A percentile compares a stretch with the other conserved stretches of the same genome.
phyloP scores from a whole-genome alignment of 2,888 invertebrate genomes.

The Sinopyrophorus schimmeli region DNA sequence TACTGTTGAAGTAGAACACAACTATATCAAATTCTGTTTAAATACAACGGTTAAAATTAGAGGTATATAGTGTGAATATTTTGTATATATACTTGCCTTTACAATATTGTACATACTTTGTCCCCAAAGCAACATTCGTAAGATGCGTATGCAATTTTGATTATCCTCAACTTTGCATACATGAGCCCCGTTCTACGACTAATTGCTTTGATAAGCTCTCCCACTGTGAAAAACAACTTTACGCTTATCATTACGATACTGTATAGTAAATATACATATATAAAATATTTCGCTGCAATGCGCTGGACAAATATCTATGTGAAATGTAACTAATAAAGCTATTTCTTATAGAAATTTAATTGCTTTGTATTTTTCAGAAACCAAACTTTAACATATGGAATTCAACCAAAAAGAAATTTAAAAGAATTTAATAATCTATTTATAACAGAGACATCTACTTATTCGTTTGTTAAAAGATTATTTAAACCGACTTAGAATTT shows the following conservation, averaged over 20 bases:
- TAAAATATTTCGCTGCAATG: constrained; percentile 37
- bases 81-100: constrained; percentile 22
- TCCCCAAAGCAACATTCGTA: constrained; percentile 32
- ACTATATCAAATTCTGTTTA: constrained; percentile 18
- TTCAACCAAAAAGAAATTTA: no score
- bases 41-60: constrained; percentile 18
- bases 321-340: constrained; percentile 51
- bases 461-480: no score
- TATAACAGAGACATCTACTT: no score
- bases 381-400: no score
- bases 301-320: constrained; percentile 42
- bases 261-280: constrained; percentile 44
- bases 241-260: constrained; percentile 51
- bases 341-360: constrained; percentile 45
- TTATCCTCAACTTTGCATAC: constrained; percentile 14
- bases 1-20: constrained; percentile 13
- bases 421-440: no score
- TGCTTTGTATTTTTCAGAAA: no score
- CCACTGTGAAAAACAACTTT: constrained; percentile 44
- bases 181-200: constrained; percentile 37
- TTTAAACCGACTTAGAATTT: no score
- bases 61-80: constrained; percentile 18
- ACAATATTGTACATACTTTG: constrained; percentile 21
- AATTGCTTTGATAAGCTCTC: constrained; percentile 37
- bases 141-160: constrained; percentile 25